Percentiles rank a stretch among this genome's conserved stretches.
These are phyloP conservation scores for Actinia tenebrosa DNA, from an alignment of 64 coral and sea anemone species.

Conservation along the genomic window DNA sequence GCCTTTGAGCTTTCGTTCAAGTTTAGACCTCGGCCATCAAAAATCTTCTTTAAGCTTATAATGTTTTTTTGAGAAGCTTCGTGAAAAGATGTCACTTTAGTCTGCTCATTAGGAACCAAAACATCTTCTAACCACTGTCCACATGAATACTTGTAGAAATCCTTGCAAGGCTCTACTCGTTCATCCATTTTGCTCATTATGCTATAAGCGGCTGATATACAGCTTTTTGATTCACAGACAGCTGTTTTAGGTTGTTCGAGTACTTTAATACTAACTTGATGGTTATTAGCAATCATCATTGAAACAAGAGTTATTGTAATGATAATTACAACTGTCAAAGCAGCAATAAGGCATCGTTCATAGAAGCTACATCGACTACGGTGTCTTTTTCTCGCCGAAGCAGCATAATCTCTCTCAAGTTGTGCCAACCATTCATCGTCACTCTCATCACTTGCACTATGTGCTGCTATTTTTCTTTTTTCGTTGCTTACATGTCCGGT, in stretches of 20 bases:
- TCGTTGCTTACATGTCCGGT: constrained; percentile 33
- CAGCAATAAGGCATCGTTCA: constrained; percentile 46
- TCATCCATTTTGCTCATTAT: constrained; percentile 84
- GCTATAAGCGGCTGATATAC: constrained; percentile 73
- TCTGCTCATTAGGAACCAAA: constrained; percentile 52
- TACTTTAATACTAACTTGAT: background rate
- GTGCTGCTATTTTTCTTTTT: constrained; percentile 45
- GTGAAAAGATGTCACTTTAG: constrained; percentile 87
- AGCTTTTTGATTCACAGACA: constrained; percentile 66
- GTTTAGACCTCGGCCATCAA: constrained; percentile 37
- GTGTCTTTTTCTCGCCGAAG: constrained; percentile 58
- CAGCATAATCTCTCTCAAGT: constrained; percentile 79
- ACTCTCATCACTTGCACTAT: constrained; percentile 78
- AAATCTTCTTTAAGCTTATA: constrained; percentile 64
- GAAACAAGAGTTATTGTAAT: constrained; percentile 63
- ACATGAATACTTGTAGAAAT: constrained; percentile 83
- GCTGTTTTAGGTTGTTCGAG: constrained; percentile 11
- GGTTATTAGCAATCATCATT: constrained; percentile 60
- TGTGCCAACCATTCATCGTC: constrained; percentile 91
- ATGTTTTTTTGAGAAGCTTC: constrained; percentile 69
- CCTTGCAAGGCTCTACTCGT: constrained; percentile 64
- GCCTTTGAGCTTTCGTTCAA: constrained; percentile 39
- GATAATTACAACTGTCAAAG: constrained; percentile 52
- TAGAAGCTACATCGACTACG: constrained; percentile 51
- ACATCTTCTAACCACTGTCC: constrained; percentile 72